Base-by-base conservation (phyloP, 1,140 invertebrate species). In the Pectinophora gossypiella region DNA sequence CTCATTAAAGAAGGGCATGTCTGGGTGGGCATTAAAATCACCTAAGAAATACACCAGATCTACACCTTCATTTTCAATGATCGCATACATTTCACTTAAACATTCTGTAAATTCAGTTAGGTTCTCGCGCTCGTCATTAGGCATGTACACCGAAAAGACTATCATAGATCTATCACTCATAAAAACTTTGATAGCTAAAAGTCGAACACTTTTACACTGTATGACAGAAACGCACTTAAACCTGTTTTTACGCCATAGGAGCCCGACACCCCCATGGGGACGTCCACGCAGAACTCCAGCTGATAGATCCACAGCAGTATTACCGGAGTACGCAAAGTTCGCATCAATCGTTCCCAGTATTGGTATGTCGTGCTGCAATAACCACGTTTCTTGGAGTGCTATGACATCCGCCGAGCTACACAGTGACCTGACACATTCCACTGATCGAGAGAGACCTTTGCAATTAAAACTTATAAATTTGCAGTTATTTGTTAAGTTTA, bases 101-200 rank as follows among this genome's bases (percentile, higher is more conserved):
- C 40, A 43, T 5, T 16, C 40, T 19, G 48, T 38, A 18, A 49
- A 49, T 13, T 49, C 48, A n/a, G 20, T 18, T 3, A 49, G 18
- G 19, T 49, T 49, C 6, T 38, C n/a, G 3, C 12, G 7, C 6
- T 21, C 16, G 35, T 49, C 48, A 10, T 12, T 48, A 7, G 45
- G 45, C 45, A 48, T 48, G 15, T 48, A 48, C 21, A 48, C 22
- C 1, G 45, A 49, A 38, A 49, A 36, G 1, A 49, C 19, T 13
- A 49, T 13, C n/a, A 49, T 12, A 12, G 32, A 12, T 10, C 35
- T 19, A n/a, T 49, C 48, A 19, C 19, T 12, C 27, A 40, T 38
- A 1, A 15, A 13, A 1, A 49, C 35, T 18, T 38, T 49, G 7
- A 49, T 49, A 3, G 32, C 48, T 20, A 18, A 13, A 5, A 49